phyloP scores from a whole-genome alignment of 2,113 vertebrate species.

The Gallinago jamesoni region DNA sequence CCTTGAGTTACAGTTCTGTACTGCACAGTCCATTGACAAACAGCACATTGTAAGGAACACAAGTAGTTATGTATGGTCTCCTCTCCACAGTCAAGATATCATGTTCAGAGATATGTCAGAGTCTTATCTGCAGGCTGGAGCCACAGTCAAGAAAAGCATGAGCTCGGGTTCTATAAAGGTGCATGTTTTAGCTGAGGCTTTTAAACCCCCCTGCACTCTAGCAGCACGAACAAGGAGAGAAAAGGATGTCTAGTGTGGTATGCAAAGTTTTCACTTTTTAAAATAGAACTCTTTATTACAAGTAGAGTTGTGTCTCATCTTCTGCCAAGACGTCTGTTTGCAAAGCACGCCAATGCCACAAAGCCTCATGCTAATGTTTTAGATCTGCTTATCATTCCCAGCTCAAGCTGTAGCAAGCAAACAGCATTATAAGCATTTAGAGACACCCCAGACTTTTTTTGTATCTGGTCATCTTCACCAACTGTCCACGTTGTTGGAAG shows the following conservation, averaged over 20 bases:
- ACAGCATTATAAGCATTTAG: background rate
- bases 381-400: conserved; percentile 7
- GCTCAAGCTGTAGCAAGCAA: conserved; percentile 36
- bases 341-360: background rate
- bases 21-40: background rate
- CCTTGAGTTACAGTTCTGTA: background rate
- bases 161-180: background rate
- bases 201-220: background rate
- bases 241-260: background rate
- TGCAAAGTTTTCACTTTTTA: conserved; percentile 19
- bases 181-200: background rate
- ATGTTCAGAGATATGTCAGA: background rate
- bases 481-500: background rate
- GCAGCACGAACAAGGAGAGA: background rate
- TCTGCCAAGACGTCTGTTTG: background rate
- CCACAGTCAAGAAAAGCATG: background rate
- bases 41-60: background rate
- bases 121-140: background rate
- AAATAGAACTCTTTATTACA: background rate
- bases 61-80: background rate
- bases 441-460: background rate
- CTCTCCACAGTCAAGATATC: background rate
- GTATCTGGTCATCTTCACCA: background rate
- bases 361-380: background rate
- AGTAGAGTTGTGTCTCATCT: background rate